A percentile compares a stretch with the other conserved stretches of the same genome.
Evolutionary conservation across 2,113 vertebrate genomes (phyloP).

Genomic region (Hyla sarda): DNA sequence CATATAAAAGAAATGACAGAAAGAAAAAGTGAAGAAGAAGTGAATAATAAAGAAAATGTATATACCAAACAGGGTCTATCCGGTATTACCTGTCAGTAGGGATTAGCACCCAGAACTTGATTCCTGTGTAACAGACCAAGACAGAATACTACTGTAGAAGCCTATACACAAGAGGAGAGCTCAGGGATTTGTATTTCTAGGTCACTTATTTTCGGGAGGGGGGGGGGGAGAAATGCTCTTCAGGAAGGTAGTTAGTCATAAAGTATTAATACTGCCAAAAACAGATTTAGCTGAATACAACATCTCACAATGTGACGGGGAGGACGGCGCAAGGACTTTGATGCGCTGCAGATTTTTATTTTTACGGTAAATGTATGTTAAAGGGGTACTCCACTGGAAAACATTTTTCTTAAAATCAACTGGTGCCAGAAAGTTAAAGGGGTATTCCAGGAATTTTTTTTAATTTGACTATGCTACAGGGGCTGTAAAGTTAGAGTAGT

Average conservation of each 20-base stretch:
- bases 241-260: slow-evolving; percentile 1
- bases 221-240: neutral
- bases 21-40: neutral
- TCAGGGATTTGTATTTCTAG: slow-evolving; percentile 8
- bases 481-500: too few species aligned
- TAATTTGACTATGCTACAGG: too few species aligned
- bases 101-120: neutral
- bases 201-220: neutral
- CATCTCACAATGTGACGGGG: neutral
- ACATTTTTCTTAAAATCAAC: too few species aligned
- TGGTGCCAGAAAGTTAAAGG: too few species aligned
- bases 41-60: neutral
- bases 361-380: neutral
- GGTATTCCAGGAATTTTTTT: too few species aligned
- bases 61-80: neutral
- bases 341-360: neutral
- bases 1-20: neutral
- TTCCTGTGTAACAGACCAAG: neutral
- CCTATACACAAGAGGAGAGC: neutral
- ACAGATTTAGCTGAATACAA: neutral
- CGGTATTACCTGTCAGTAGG: neutral
- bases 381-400: too few species aligned
- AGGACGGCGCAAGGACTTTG: neutral
- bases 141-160: neutral
- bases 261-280: slow-evolving; percentile 22